Percentiles rank a stretch among this genome's conserved stretches.
Evolutionary conservation across 2,888 invertebrate species (phyloP).

Genomic region (Nudaria mundana): DNA sequence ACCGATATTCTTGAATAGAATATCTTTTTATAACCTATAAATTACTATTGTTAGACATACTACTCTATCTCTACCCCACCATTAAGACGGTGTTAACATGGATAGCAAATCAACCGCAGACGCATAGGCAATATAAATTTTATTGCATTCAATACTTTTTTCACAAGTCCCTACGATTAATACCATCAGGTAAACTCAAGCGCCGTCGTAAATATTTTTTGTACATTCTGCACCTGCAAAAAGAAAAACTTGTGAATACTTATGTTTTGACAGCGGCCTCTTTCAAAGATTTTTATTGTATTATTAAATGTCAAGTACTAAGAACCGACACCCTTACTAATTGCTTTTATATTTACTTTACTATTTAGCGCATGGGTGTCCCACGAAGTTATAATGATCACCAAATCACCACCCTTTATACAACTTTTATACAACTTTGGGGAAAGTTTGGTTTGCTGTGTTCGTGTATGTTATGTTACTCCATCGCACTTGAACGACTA

Average conservation of each 20-base stretch:
- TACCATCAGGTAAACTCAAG: constrained; percentile 47
- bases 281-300: constrained; percentile 46
- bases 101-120: constrained; percentile 3
- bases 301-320: constrained; percentile 38
- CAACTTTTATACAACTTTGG: no score
- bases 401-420: no score
- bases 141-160: constrained; percentile 22
- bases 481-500: no score
- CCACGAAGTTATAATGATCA: no score
- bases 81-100: background rate
- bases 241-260: constrained; percentile 49
- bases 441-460: no score
- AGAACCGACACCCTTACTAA: constrained; percentile 36
- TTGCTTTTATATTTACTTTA: constrained; percentile 21
- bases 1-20: no score
- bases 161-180: constrained; percentile 26
- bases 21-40: no score
- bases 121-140: constrained; percentile 14
- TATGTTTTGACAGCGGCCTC: constrained; percentile 74
- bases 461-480: no score
- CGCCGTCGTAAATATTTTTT: constrained; percentile 68
- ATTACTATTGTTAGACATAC: no score
- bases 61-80: no score
- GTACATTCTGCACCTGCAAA: constrained; percentile 67
- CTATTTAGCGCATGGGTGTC: no score